Conservation (phyloP, 2,113 vertebrate species). For the Sarotherodon lohbergeri region DNA sequence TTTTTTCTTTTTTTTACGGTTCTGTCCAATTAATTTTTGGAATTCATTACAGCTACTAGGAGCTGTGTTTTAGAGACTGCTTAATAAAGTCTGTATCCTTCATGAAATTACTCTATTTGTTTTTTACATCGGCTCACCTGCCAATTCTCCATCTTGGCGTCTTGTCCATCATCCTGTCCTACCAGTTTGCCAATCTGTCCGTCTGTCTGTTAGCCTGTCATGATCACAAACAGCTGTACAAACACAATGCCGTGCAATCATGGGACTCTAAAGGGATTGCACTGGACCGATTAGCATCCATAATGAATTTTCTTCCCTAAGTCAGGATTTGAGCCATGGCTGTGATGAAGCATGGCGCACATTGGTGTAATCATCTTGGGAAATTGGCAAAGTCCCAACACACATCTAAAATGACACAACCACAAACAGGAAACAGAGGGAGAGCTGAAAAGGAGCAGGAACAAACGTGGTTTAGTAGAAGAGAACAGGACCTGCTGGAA, state of each 20-base stretch:
- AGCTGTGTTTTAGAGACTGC: not conserved
- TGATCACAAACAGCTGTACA: conserved; percentile 31
- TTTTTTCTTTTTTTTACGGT: not conserved
- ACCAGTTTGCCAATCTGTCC: not conserved
- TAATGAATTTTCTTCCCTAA: conserved; percentile 39
- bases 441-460: not conserved
- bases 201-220: not conserved
- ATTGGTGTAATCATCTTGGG: conserved; percentile 27
- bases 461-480: not conserved
- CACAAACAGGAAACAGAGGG: not conserved
- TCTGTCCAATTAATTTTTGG: not conserved
- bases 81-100: not conserved
- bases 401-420: not conserved
- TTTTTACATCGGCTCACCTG: not conserved
- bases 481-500: conserved; percentile 3
- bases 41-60: not conserved
- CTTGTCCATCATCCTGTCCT: not conserved
- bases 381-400: conserved; percentile 22
- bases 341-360: conserved; percentile 2
- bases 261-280: conserved; percentile 4
- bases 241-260: not conserved
- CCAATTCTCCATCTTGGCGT: not conserved
- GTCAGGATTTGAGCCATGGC: conserved; percentile 7
- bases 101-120: not conserved
- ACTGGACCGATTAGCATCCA: conserved; percentile 7